phyloP scores from a whole-genome alignment of 2,113 vertebrate species.

The Corythornis madagascariensis region DNA sequence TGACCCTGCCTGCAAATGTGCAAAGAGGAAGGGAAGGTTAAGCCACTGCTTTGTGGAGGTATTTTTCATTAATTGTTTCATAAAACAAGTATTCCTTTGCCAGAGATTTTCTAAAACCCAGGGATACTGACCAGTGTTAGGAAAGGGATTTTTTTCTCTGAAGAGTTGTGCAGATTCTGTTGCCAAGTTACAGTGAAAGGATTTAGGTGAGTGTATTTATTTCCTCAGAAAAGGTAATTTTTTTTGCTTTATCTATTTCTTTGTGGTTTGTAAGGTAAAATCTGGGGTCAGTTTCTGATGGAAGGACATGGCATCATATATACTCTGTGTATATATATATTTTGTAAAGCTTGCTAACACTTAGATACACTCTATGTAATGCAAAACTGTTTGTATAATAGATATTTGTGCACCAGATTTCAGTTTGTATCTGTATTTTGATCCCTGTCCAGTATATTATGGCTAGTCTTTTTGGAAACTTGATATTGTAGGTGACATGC shows the following conservation, averaged over 20 bases:
- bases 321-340: not conserved
- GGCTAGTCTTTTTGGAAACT: not conserved
- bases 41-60: not conserved
- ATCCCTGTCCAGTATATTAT: not conserved
- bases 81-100: not conserved
- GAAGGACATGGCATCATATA: not conserved
- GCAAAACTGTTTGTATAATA: not conserved
- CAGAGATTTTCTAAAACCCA: not conserved
- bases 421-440: not conserved
- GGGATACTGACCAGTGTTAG: not conserved
- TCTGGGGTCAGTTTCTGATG: not conserved
- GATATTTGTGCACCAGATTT: not conserved
- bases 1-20: not conserved
- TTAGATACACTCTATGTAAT: not conserved
- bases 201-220: not conserved
- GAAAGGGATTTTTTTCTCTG: not conserved
- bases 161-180: not conserved
- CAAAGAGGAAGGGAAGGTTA: not conserved
- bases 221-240: not conserved
- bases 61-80: not conserved
- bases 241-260: not conserved
- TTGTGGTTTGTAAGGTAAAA: not conserved
- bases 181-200: not conserved
- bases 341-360: not conserved
- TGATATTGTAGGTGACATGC: not conserved